Evolutionary conservation across 1,140 invertebrate genomes (phyloP).

Genomic region (Delia radicum): DNA sequence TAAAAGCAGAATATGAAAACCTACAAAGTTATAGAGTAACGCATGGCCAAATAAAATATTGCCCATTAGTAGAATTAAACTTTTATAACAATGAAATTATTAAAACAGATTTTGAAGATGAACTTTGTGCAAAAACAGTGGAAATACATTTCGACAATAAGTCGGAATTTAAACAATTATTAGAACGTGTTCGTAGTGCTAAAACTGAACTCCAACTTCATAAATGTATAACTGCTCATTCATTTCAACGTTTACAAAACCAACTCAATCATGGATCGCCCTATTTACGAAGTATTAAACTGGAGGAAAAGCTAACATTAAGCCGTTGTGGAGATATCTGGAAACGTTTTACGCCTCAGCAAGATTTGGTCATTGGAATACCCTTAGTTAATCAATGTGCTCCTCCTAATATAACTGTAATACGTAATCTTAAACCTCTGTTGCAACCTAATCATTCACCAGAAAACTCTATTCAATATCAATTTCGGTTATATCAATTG

Average conservation of each 20-base stretch:
- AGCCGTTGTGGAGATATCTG: constrained; percentile 28
- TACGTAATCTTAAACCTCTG: constrained; percentile 24
- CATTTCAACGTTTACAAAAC: constrained; percentile 13
- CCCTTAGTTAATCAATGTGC: constrained; percentile 28
- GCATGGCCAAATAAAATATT: constrained; percentile 19
- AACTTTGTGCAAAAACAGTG: not conserved
- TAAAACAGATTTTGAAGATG: constrained; percentile 21
- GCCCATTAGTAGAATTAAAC: constrained; percentile 3
- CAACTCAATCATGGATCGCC: constrained; percentile 1
- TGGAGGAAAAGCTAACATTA: constrained; percentile 26
- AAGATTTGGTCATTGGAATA: constrained; percentile 27
- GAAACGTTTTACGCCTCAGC: constrained; percentile 8
- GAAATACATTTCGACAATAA: constrained; percentile 1
- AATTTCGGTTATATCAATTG: constrained; percentile 27
- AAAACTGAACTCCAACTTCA: constrained; percentile 25
- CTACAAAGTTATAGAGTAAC: constrained; percentile 10
- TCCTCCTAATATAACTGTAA: not conserved
- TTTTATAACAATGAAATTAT: not conserved
- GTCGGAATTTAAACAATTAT: constrained; percentile 14
- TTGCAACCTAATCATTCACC: not conserved
- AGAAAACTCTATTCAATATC: not conserved
- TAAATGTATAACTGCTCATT: constrained; percentile 14
- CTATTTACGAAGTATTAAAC: constrained; percentile 12
- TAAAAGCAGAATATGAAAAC: constrained; percentile 15
- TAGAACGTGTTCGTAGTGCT: constrained; percentile 23